A percentile compares a stretch with the other conserved stretches of the same genome.
Evolutionary conservation across 35 echinoderm and acorn worm species (phyloP).

Genomic region (Anneissia japonica): DNA sequence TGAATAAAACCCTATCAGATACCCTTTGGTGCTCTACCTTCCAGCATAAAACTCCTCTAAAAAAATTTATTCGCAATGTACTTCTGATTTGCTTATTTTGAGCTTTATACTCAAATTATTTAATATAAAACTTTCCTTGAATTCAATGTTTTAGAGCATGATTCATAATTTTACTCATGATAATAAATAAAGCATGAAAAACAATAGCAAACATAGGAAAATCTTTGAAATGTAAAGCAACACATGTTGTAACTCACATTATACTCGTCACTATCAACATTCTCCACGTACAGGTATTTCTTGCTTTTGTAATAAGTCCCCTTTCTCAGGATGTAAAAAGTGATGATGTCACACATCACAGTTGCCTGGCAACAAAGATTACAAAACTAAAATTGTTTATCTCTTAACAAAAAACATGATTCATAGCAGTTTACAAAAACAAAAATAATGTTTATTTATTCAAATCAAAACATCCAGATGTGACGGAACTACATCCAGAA

Average conservation of each 20-base stretch:
- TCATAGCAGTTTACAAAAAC: not conserved
- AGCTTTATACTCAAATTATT: too few species aligned
- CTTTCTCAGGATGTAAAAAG: constrained; percentile 52
- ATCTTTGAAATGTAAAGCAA: too few species aligned
- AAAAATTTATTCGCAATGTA: too few species aligned
- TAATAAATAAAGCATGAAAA: too few species aligned
- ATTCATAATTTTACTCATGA: too few species aligned
- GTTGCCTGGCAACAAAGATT: constrained; percentile 26
- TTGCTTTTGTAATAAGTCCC: constrained; percentile 45
- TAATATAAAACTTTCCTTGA: too few species aligned
- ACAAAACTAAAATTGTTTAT: not conserved
- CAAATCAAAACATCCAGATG: not conserved
- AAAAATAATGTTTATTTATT: not conserved
- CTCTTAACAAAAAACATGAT: not conserved
- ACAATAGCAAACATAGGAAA: too few species aligned
- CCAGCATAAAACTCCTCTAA: too few species aligned
- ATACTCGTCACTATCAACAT: constrained; percentile 29
- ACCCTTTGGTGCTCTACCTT: too few species aligned
- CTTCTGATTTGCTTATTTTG: too few species aligned
- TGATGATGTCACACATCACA: constrained; percentile 50
- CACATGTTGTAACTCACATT: constrained; percentile 60
- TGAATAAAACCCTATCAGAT: too few species aligned
- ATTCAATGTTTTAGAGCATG: too few species aligned
- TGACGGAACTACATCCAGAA: not conserved
- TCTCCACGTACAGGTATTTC: constrained; percentile 55